Evolutionary conservation across 2,888 invertebrate species (phyloP).

Genomic region (Tanypteryx hageni): DNA sequence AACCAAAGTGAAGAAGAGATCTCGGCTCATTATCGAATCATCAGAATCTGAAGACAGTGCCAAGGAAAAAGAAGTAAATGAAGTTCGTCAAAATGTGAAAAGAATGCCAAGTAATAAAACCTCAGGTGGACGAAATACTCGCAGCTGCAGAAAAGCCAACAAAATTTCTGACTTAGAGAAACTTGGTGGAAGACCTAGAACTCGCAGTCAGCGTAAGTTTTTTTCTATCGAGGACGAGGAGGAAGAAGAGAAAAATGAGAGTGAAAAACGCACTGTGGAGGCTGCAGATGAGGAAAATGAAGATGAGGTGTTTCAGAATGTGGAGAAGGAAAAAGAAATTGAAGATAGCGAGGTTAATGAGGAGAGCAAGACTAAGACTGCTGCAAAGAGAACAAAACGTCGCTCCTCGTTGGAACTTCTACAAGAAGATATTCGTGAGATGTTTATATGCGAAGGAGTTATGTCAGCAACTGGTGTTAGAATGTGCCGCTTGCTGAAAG

Average conservation of each 20-base stretch:
- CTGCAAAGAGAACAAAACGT: conserved; percentile 71
- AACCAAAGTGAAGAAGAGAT: conserved; percentile 68
- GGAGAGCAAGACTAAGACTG: conserved; percentile 65
- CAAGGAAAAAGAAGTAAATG: conserved; percentile 47
- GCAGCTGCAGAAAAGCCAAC: background rate
- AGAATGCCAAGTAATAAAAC: background rate
- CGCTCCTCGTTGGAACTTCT: conserved; percentile 80
- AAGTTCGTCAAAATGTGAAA: background rate
- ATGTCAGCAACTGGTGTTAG: conserved; percentile 81
- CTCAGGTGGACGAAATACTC: background rate
- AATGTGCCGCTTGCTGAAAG: conserved; percentile 80
- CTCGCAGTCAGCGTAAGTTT: conserved; percentile 26
- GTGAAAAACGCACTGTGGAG: conserved; percentile 20
- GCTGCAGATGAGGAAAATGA: conserved; percentile 49
- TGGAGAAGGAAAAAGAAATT: conserved; percentile 72
- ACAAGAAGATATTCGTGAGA: conserved; percentile 84
- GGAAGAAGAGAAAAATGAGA: background rate
- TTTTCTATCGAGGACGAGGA: conserved; percentile 18
- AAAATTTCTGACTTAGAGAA: background rate
- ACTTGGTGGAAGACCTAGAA: conserved; percentile 29
- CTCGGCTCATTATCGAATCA: conserved; percentile 66
- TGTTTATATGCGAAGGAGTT: conserved; percentile 82
- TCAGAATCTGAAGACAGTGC: conserved; percentile 52
- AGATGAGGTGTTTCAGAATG: conserved; percentile 69
- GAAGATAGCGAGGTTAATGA: conserved; percentile 67